These are phyloP conservation scores for Synanthedon vespiformis DNA, from an alignment of 2,888 invertebrate species.

Conservation along the genomic window DNA sequence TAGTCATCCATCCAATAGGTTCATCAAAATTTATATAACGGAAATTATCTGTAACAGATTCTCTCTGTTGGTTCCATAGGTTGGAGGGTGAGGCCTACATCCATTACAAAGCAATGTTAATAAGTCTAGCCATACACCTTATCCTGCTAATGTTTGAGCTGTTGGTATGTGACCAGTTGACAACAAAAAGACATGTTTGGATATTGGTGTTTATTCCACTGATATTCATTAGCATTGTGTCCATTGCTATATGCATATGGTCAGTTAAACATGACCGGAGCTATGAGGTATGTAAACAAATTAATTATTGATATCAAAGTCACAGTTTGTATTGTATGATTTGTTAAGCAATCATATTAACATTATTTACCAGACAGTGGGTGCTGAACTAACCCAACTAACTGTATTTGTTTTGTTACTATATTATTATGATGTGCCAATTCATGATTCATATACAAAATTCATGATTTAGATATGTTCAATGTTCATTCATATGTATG, in stretches of 20 bases:
- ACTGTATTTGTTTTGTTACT: too few relatives aligned
- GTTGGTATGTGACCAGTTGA: slow-evolving; percentile 94
- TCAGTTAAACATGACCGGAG: slow-evolving; percentile 97
- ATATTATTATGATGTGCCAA: too few relatives aligned
- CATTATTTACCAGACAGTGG: too few relatives aligned
- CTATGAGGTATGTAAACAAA: slow-evolving; percentile 80
- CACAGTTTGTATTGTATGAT: too few relatives aligned
- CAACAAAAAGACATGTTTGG: slow-evolving; percentile 87
- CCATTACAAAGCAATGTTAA: slow-evolving; percentile 98
- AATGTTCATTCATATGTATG: too few relatives aligned
- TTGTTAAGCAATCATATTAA: too few relatives aligned
- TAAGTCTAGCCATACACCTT: slow-evolving; percentile 93
- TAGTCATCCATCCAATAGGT: too few relatives aligned
- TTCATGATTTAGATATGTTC: too few relatives aligned
- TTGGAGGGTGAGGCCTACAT: slow-evolving; percentile 96
- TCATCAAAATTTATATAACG: too few relatives aligned
- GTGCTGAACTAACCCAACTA: too few relatives aligned
- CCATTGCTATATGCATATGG: slow-evolving; percentile 98
- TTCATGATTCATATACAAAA: too few relatives aligned
- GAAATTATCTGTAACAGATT: background rate
- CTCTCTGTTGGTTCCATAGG: slow-evolving; percentile 60
- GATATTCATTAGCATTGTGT: slow-evolving; percentile 95
- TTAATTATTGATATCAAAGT: too few relatives aligned
- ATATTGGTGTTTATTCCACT: slow-evolving; percentile 94
- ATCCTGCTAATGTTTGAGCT: slow-evolving; percentile 97